Conservation (phyloP, 1,140 invertebrate genomes). For the Tachypleus tridentatus region DNA sequence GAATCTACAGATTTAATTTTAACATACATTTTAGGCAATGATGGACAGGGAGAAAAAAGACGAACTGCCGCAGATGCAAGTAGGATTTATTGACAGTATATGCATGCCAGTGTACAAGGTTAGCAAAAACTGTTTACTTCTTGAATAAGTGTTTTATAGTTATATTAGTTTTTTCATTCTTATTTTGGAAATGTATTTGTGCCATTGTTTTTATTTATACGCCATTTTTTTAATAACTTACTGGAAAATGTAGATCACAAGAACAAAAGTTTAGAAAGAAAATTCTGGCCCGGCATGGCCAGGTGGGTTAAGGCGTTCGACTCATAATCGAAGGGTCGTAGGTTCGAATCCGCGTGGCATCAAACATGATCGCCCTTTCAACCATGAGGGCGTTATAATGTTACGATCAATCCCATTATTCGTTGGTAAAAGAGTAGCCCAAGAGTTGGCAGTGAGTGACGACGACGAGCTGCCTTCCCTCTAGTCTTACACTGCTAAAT, state of each 20-base stretch:
- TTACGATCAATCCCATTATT: too few relatives aligned
- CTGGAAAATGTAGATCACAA: neutral
- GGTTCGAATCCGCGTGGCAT: too few relatives aligned
- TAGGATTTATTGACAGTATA: conserved; percentile 90
- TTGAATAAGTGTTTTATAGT: conserved; percentile 1
- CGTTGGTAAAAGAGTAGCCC: too few relatives aligned
- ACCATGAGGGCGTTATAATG: too few relatives aligned
- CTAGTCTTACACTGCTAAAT: too few relatives aligned
- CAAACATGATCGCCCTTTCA: too few relatives aligned
- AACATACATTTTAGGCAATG: conserved; percentile 55
- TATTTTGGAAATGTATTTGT: neutral
- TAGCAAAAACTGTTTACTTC: too few relatives aligned
- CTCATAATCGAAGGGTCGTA: too few relatives aligned
- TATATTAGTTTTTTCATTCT: conserved; percentile 2
- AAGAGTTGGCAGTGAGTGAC: too few relatives aligned
- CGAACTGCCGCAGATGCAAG: conserved; percentile 88
- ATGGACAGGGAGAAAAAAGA: conserved; percentile 95
- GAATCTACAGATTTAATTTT: neutral
- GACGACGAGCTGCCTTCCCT: too few relatives aligned
- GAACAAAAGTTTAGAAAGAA: neutral
- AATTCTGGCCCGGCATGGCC: too few relatives aligned
- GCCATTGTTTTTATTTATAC: neutral
- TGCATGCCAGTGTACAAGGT: conserved; percentile 93
- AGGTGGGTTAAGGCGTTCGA: too few relatives aligned
- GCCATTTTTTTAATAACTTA: neutral